phyloP scores from a whole-genome alignment of 2,888 invertebrate species.

The Metacarcinus magister region DNA sequence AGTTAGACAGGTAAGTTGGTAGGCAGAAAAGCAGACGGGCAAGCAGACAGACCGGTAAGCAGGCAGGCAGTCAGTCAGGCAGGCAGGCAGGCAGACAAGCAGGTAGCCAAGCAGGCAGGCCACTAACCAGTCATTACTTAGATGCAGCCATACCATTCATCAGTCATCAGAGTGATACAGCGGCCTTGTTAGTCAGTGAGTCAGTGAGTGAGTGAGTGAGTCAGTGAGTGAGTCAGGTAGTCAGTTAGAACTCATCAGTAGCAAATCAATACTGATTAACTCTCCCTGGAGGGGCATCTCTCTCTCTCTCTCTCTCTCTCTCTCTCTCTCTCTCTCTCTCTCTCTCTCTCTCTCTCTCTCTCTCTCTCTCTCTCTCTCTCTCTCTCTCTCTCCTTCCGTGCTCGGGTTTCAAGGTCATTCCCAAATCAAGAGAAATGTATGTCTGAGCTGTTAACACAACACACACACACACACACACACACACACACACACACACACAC shows the following conservation, averaged over 20 bases:
- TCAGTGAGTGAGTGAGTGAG: not conserved
- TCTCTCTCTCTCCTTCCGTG: not conserved
- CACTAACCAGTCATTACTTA: no score
- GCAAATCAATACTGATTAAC: not conserved
- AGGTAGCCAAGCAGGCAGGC: no score
- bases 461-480: not conserved
- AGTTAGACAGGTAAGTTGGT: no score
- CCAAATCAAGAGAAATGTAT: not conserved
- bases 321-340: constrained; percentile 48
- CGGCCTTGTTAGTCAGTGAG: no score
- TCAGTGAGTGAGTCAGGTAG: no score
- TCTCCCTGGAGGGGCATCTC: not conserved
- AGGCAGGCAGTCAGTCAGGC: no score
- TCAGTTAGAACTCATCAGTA: not conserved
- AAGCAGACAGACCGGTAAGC: no score
- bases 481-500: not conserved
- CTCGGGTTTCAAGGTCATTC: not conserved
- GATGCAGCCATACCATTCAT: no score
- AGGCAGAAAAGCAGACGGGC: no score
- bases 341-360: constrained; percentile 48
- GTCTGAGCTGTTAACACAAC: not conserved
- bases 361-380: constrained; percentile 44
- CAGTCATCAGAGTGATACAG: no score
- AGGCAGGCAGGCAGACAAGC: no score
- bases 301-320: constrained; percentile 40